Conservation (phyloP, 2,888 invertebrate species). For the Mystacides longicornis region DNA sequence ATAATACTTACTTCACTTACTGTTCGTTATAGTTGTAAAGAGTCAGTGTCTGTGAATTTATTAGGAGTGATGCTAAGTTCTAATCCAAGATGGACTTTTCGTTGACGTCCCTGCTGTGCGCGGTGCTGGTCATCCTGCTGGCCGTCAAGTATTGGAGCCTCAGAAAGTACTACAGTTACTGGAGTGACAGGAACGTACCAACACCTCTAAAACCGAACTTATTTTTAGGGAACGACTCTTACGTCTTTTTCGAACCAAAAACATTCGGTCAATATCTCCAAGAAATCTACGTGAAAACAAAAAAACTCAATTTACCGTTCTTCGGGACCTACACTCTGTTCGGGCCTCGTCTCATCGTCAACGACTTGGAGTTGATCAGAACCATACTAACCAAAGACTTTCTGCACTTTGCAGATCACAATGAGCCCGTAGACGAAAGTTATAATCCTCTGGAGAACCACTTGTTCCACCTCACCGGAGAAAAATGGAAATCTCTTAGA, state of each 20-base stretch:
- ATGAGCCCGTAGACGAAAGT: constrained; percentile 37
- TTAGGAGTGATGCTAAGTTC: too few relatives aligned
- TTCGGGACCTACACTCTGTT: constrained; percentile 31
- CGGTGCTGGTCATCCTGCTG: not conserved
- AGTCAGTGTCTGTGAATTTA: too few relatives aligned
- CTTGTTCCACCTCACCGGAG: constrained; percentile 40
- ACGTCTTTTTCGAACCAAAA: not conserved
- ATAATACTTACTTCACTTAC: too few relatives aligned
- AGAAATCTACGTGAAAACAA: constrained; percentile 8
- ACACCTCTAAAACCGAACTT: not conserved
- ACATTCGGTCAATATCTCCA: not conserved
- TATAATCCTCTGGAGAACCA: constrained; percentile 44
- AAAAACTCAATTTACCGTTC: constrained; percentile 26
- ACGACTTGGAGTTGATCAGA: constrained; percentile 33
- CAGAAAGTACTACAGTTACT: not conserved
- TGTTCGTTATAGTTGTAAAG: too few relatives aligned
- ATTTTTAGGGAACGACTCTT: not conserved
- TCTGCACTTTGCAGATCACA: constrained; percentile 33
- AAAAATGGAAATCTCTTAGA: constrained; percentile 49
- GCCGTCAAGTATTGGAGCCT: not conserved
- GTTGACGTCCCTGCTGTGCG: not conserved
- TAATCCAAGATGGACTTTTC: not conserved
- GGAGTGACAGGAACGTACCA: not conserved
- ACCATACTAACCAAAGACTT: constrained; percentile 34
- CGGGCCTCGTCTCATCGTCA: constrained; percentile 30